Conservation (phyloP, 37 sponge, comb jelly and placozoan species). For the Chondrilla cf. caribensis region DNA sequence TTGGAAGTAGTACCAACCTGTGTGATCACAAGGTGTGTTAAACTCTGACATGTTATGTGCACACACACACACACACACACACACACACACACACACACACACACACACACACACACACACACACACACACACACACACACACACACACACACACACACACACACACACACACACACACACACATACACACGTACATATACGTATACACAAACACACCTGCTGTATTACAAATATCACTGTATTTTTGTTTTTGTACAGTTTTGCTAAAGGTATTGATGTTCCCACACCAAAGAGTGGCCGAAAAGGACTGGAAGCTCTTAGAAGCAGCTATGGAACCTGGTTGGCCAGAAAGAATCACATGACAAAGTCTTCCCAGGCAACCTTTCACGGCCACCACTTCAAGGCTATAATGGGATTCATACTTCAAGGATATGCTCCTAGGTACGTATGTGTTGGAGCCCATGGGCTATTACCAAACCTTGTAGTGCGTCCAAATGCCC, state of each 20-base stretch:
- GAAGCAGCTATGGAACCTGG: slow-evolving; percentile 81
- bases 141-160: too few species aligned
- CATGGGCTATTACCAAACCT: too few species aligned
- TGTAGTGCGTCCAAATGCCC: too few species aligned
- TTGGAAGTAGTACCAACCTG: slow-evolving; percentile 73
- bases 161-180: too few species aligned
- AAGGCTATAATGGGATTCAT: slow-evolving; percentile 91
- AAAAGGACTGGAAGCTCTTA: slow-evolving; percentile 72
- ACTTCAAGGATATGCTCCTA: slow-evolving; percentile 78
- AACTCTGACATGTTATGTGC: neutral
- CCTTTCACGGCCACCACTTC: slow-evolving; percentile 90
- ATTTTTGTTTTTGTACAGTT: slow-evolving; percentile 15
- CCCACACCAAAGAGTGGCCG: slow-evolving; percentile 69
- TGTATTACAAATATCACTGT: too few species aligned
- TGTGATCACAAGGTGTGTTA: slow-evolving; percentile 61
- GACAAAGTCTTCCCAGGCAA: slow-evolving; percentile 78
- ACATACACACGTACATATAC: neutral
- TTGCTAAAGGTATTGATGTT: slow-evolving; percentile 41
- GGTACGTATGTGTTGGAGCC: slow-evolving; percentile 38
- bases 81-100: too few species aligned
- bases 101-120: too few species aligned
- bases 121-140: too few species aligned
- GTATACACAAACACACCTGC: neutral
- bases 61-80: too few species aligned
- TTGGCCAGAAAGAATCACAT: slow-evolving; percentile 73